Percentiles rank a stretch among this genome's conserved stretches.
These are phyloP conservation scores for Ophion obscuratus DNA, from an alignment of 2,888 invertebrate species.

Conservation along the genomic window DNA sequence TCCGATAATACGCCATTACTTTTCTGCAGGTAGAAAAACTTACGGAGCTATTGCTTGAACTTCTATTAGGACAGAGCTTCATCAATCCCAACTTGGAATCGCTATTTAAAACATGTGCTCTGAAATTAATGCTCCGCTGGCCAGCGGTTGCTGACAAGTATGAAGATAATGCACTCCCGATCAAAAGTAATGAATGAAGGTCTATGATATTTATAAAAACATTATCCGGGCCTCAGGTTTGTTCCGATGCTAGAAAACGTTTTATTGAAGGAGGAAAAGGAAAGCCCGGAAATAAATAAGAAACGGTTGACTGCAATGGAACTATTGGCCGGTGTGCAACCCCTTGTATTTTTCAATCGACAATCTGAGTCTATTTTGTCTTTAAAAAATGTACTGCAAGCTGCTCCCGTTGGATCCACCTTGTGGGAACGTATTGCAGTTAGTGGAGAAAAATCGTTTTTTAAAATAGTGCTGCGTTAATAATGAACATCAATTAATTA, in stretches of 20 bases:
- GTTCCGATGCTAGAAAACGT: constrained; percentile 78
- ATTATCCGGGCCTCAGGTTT: constrained; percentile 71
- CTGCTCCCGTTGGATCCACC: constrained; percentile 77
- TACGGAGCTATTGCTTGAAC: constrained; percentile 80
- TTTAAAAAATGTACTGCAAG: constrained; percentile 75
- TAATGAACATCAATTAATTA: not conserved
- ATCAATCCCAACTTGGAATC: constrained; percentile 81
- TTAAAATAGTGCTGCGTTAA: not conserved
- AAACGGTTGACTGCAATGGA: constrained; percentile 79
- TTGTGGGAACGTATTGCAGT: constrained; percentile 82
- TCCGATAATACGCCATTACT: not conserved
- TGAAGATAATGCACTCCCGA: constrained; percentile 16
- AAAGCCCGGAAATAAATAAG: constrained; percentile 73
- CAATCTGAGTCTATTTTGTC: constrained; percentile 75
- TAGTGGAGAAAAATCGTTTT: constrained; percentile 61
- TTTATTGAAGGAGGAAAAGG: constrained; percentile 77
- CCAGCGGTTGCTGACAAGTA: constrained; percentile 81
- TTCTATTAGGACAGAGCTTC: constrained; percentile 80
- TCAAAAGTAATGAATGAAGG: not conserved
- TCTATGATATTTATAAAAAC: not conserved
- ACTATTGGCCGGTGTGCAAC: constrained; percentile 80
- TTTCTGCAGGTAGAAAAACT: constrained; percentile 80
- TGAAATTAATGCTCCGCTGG: constrained; percentile 83
- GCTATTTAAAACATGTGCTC: constrained; percentile 80
- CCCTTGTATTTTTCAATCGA: constrained; percentile 77